These are phyloP conservation scores for Blera fallax DNA, from an alignment of 2,888 invertebrate species.

Conservation along the genomic window DNA sequence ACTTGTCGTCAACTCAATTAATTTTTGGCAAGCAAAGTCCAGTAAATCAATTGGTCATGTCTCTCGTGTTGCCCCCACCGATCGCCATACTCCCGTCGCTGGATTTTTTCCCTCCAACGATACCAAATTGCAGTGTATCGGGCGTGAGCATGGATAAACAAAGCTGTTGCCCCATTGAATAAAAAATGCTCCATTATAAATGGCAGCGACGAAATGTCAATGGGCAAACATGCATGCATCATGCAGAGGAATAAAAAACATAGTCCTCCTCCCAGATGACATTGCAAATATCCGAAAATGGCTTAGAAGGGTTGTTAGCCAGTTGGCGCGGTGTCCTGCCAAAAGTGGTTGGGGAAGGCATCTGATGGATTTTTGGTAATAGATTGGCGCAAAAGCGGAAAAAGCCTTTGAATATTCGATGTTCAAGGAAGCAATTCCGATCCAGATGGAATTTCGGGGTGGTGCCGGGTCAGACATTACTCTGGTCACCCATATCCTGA, in stretches of 20 bases:
- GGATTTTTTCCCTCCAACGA: slow-evolving; percentile 8
- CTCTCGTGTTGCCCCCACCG: slow-evolving; percentile 31
- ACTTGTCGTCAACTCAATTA: slow-evolving; percentile 82
- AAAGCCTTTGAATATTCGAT: slow-evolving; percentile 59
- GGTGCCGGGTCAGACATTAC: slow-evolving; percentile 28
- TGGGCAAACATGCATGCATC: slow-evolving; percentile 62
- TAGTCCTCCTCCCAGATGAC: slow-evolving; percentile 22
- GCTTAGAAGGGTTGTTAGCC: slow-evolving; percentile 59
- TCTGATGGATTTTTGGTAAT: slow-evolving; percentile 55
- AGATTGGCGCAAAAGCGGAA: slow-evolving; percentile 66
- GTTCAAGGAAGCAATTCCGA: slow-evolving; percentile 58
- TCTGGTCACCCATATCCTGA: slow-evolving; percentile 58
- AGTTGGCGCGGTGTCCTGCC: slow-evolving; percentile 2
- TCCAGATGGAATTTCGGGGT: slow-evolving; percentile 39
- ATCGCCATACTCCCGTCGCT: neutral
- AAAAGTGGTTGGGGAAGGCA: neutral
- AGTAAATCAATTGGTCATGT: slow-evolving; percentile 79
- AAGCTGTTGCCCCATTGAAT: slow-evolving; percentile 46
- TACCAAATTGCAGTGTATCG: slow-evolving; percentile 48
- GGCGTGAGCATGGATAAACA: slow-evolving; percentile 67
- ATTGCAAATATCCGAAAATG: slow-evolving; percentile 44
- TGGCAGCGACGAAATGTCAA: slow-evolving; percentile 60
- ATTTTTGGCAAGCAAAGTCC: slow-evolving; percentile 82
- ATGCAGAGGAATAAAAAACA: slow-evolving; percentile 15
- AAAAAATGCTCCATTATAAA: slow-evolving; percentile 62